These are phyloP conservation scores for Pectinophora gossypiella DNA, from an alignment of 1,140 invertebrate species.

Conservation along the genomic window DNA sequence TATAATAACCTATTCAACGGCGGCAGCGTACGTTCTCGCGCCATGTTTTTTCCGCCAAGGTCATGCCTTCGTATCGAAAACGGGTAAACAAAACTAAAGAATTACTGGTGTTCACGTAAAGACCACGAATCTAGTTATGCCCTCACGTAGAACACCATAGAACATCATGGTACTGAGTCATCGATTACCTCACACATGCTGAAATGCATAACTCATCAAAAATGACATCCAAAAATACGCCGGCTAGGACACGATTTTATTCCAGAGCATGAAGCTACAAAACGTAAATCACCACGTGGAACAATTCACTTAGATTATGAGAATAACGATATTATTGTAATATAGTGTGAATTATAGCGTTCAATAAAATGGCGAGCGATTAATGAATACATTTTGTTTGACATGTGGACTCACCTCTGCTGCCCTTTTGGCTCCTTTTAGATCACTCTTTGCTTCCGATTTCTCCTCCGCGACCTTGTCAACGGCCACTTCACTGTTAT, in stretches of 20 bases:
- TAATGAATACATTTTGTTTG: constrained; percentile 65
- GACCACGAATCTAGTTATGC: not conserved
- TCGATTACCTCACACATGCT: constrained; percentile 56
- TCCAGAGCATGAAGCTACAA: constrained; percentile 2
- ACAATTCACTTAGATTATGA: constrained; percentile 6
- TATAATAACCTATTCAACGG: constrained; percentile 36
- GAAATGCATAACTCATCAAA: constrained; percentile 36
- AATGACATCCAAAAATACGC: constrained; percentile 62
- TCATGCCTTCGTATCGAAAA: constrained; percentile 66
- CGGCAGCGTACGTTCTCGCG: constrained; percentile 60
- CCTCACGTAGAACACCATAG: constrained; percentile 7
- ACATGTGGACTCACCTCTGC: constrained; percentile 86
- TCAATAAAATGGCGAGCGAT: constrained; percentile 74
- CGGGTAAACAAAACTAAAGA: constrained; percentile 65
- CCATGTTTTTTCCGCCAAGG: constrained; percentile 71
- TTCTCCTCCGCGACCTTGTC: constrained; percentile 89
- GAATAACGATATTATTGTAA: constrained; percentile 19
- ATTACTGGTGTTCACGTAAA: constrained; percentile 4
- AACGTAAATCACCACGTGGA: constrained; percentile 23
- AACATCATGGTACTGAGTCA: constrained; percentile 40
- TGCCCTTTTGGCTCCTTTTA: constrained; percentile 91
- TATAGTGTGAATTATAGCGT: constrained; percentile 44
- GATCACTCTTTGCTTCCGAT: constrained; percentile 85
- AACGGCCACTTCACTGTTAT: constrained; percentile 87
- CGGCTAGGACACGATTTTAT: constrained; percentile 31